A percentile compares a stretch with the other conserved stretches of the same genome.
These are phyloP conservation scores for Laterallus jamaicensis DNA, from an alignment of 2,113 vertebrate species.

Conservation along the genomic window DNA sequence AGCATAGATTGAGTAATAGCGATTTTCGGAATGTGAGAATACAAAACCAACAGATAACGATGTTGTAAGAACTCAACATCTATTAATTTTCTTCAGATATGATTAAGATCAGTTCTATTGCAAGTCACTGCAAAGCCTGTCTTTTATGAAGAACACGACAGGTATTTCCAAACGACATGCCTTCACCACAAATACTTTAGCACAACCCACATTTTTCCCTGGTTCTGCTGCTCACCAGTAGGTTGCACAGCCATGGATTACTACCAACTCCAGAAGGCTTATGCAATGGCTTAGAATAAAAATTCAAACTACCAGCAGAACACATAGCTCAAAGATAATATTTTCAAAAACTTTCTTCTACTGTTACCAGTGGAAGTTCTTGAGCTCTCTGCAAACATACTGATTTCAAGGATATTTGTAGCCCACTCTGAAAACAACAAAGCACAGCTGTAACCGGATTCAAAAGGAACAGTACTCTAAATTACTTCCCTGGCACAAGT, in stretches of 20 bases:
- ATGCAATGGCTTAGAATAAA: not conserved
- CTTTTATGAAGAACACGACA: not conserved
- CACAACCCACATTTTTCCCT: not conserved
- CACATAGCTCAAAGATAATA: not conserved
- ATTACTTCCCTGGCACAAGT: not conserved
- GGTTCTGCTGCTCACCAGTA: not conserved
- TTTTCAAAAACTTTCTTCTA: not conserved
- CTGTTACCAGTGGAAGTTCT: not conserved
- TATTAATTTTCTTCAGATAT: not conserved
- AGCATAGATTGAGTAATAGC: not conserved
- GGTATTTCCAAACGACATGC: not conserved
- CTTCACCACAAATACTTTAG: not conserved
- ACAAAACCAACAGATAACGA: not conserved
- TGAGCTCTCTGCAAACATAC: not conserved
- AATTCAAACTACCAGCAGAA: not conserved
- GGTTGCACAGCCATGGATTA: not conserved
- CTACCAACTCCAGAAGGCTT: not conserved
- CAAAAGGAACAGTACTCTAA: not conserved
- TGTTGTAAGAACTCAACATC: not conserved
- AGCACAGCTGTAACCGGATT: not conserved
- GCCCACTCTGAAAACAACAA: not conserved
- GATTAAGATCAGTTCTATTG: not conserved
- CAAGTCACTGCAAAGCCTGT: not conserved
- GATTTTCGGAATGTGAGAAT: not conserved
- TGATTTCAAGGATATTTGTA: not conserved